Base-by-base conservation (phyloP, 2,888 invertebrate genomes). In the Adelognathus sp. region DNA sequence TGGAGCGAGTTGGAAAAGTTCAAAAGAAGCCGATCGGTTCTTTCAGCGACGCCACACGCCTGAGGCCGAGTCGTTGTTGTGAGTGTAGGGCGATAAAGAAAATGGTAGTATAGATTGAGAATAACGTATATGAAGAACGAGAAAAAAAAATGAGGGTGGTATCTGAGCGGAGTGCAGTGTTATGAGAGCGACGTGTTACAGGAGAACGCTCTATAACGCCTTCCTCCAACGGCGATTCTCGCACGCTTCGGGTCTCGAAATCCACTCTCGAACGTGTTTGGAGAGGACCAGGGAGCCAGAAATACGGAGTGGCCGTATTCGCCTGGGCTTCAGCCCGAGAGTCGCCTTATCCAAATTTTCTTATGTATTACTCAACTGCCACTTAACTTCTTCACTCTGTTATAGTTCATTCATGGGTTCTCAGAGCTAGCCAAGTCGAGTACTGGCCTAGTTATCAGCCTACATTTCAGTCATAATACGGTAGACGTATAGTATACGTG, bases 221-320 rank as follows among this genome's bases (percentile, higher is more conserved):
- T 52, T 54, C 67, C 54, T 54, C n/a, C 29, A 41, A 18, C 52
- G 14, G 56, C 31, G 29, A 70, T 33, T 63, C 73, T 69, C 21
- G 56, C 54, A 75, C 41, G 64, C 54, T 52, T 29, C 56, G 63
- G 4, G 75, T 74, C 70, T 75, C 64, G 52, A 63, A 77, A 79
- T 80, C 73, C 79, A 82, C 74, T 82, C 73, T 80, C 81, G 74
- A 81, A 76, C 70, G 76, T 85, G 82, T 83, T 82, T 77, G 52
- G 74, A 79, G 67, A 72, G 79, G 54, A 79, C 39, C 60, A 78
- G 67, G 64, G 77, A 44, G 80, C 46, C 60, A 80, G 73, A 80
- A 76, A 81, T 81, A 72, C 77, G 74, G 61, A 44, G 52, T 64
- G 56, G 61, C 56, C 58, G 66, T 46, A 50, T 52, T 58, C 64